Conservation (phyloP, 2,888 invertebrate species). For the Dromius quadrimaculatus region DNA sequence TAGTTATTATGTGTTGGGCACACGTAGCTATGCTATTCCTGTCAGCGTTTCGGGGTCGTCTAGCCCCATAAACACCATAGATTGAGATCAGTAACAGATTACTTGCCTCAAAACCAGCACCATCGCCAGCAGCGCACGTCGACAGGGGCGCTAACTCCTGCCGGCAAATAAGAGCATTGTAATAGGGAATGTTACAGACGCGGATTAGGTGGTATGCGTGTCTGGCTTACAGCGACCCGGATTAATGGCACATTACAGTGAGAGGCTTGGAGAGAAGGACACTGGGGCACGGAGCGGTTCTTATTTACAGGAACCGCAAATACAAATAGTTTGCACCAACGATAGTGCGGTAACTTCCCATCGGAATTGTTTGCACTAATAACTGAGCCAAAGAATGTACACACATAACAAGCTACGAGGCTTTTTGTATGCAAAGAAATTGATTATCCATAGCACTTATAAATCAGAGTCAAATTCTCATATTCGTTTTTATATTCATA, state of each 20-base stretch:
- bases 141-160: conserved; percentile 35
- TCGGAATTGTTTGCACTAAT: no score
- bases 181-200: conserved; percentile 45
- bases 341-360: no score
- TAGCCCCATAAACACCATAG: conserved; percentile 15
- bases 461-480: no score
- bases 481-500: no score
- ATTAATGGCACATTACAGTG: conserved; percentile 43
- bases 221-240: conserved; percentile 41
- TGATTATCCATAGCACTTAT: no score
- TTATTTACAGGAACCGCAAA: conserved; percentile 44
- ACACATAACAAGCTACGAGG: no score
- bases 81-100: conserved; percentile 16
- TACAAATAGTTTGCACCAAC: no score
- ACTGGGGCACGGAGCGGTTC: background rate
- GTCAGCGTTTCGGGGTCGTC: background rate
- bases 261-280: background rate
- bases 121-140: background rate
- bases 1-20: no score
- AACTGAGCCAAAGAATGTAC: no score
- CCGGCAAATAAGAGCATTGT: conserved; percentile 49
- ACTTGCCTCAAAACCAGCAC: conserved; percentile 1
- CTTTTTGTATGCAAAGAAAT: no score
- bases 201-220: conserved; percentile 46
- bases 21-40: conserved; percentile 3